These are phyloP conservation scores for Coracias cyanogaster DNA, from an alignment of 2,797 vertebrate genomes.

Conservation along the genomic window DNA sequence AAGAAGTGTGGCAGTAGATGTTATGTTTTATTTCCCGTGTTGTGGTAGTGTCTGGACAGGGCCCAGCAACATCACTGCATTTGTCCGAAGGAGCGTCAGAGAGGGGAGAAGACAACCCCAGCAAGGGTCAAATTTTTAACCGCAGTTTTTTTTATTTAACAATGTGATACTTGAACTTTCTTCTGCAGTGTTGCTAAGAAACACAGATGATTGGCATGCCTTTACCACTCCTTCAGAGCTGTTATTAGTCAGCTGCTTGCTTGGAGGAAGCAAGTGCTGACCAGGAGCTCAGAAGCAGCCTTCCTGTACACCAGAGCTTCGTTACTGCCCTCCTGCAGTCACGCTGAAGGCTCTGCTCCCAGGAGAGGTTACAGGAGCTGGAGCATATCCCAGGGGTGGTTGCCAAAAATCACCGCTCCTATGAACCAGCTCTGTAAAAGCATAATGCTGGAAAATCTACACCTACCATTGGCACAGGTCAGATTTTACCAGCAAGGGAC, in stretches of 20 bases:
- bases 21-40: not conserved
- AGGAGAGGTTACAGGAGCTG: not conserved
- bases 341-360: not conserved
- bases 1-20: not conserved
- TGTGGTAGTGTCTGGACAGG: not conserved
- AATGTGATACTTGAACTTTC: not conserved
- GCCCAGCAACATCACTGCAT: not conserved
- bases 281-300: not conserved
- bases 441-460: not conserved
- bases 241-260: not conserved
- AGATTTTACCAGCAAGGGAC: not conserved
- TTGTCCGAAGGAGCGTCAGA: not conserved
- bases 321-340: accelerated
- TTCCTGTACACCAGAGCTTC: accelerated
- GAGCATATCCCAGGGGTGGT: not conserved
- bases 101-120: not conserved
- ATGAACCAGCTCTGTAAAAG: not conserved
- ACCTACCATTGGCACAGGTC: accelerated
- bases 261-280: not conserved
- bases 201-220: not conserved
- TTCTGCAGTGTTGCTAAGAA: not conserved
- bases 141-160: not conserved
- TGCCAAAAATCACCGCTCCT: not conserved
- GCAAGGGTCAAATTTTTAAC: not conserved
- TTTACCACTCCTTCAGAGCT: not conserved